Evolutionary conservation across 35 echinoderm and acorn worm species (phyloP), one percentile per base, ranked within the genome.

Genomic region (Patiria miniata): DNA sequence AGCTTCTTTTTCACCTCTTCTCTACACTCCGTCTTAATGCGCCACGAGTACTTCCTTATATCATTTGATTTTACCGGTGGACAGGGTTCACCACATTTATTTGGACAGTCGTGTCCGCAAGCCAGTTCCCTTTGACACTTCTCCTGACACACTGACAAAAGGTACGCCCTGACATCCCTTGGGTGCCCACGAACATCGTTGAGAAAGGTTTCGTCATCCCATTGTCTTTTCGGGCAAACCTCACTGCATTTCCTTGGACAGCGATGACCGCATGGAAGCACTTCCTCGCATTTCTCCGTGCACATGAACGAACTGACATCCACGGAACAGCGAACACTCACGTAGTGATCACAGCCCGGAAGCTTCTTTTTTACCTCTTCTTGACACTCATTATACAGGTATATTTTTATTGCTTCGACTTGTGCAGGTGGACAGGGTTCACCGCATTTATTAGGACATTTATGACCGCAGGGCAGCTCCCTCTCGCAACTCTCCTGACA

Each of bases 101-200:
- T 76, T 68, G 77, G 52, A 54, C 96, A 98, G 28, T 29, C 8
- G 78, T 98, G 96, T 1, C 78, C 81, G 55, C 96, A 98, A 10
- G 23, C 17, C 30, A 94, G 87, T 7, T 17, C 81, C 19, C 18
- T 61, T 19, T 84, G 5, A 84, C 82, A 84, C 22, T 51, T 21
- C 36, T 37, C 14, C 10, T 28, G 33, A 58, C 82, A 84, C 29
- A 12, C 2, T 36, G 65, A 82, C 80, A 82, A 56, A 30, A 52
- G 8, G 19, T 51, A 22, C 8, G 22, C 78, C 14, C 44, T 22
- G 21, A 7, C 51, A 40, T 39, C 38, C 38, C 40, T 42, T n/a
- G n/a, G 22, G 38, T 40, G 36, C 22, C 0, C 26, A 23, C 16
- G 36, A n/a, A 80, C 76, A 80, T 22, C n/a, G 22, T 19, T 21